These are phyloP conservation scores for Drosophila kikkawai DNA, from an alignment of 1,140 invertebrate species.

Conservation along the genomic window DNA sequence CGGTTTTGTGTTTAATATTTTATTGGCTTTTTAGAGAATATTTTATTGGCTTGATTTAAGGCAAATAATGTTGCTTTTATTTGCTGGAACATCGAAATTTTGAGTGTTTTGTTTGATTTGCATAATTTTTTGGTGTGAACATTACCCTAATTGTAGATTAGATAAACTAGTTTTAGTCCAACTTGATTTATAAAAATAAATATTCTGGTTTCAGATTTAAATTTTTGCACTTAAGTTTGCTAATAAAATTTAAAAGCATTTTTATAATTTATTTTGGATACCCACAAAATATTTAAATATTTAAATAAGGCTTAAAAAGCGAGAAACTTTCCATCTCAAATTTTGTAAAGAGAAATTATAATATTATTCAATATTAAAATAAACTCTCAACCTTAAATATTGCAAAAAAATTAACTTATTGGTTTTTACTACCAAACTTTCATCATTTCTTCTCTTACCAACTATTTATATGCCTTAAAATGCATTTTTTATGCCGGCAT, in stretches of 20 bases:
- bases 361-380: not conserved
- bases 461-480: not conserved
- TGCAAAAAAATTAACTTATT: too few species aligned
- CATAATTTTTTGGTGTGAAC: conserved; percentile 4
- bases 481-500: not conserved
- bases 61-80: not conserved
- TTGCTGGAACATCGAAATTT: not conserved
- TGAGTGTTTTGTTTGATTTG: not conserved
- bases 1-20: conserved; percentile 19
- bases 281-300: not conserved
- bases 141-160: not conserved
- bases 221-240: not conserved
- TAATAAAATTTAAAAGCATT: not conserved
- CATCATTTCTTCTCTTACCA: not conserved
- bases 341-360: not conserved
- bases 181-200: not conserved
- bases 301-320: not conserved
- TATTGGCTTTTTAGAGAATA: not conserved
- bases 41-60: conserved; percentile 14
- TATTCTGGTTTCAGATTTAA: not conserved
- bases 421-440: not conserved
- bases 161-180: not conserved
- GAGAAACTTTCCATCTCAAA: not conserved
- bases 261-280: not conserved
- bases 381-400: not conserved